phyloP scores from a whole-genome alignment of 2,888 invertebrate genomes.

The Xylota segnis region DNA sequence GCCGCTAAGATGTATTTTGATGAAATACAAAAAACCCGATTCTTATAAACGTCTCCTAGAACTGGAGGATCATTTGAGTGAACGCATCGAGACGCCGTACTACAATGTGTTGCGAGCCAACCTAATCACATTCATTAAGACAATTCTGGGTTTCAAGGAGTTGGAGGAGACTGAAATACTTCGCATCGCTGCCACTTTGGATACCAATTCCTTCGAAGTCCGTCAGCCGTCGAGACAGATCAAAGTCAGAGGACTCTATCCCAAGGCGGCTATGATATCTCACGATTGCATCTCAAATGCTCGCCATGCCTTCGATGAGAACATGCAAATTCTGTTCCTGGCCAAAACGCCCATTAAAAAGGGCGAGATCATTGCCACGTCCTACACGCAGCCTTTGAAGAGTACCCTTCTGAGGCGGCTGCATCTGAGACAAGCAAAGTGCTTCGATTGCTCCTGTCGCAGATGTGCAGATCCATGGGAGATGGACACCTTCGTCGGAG shows the following conservation, averaged over 20 bases:
- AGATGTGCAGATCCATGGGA: constrained; percentile 90
- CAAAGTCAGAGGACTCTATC: constrained; percentile 88
- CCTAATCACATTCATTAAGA: constrained; percentile 87
- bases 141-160: constrained; percentile 85
- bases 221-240: constrained; percentile 84
- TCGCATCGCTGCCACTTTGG: constrained; percentile 88
- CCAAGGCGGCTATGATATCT: constrained; percentile 88
- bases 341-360: constrained; percentile 88
- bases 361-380: constrained; percentile 88
- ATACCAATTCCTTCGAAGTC: constrained; percentile 90
- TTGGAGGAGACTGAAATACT: constrained; percentile 87
- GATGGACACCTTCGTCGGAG: constrained; percentile 87
- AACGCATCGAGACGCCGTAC: constrained; percentile 86
- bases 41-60: constrained; percentile 79
- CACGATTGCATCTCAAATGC: constrained; percentile 91
- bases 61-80: constrained; percentile 86
- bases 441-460: constrained; percentile 88
- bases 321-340: constrained; percentile 87
- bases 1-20: constrained; percentile 88
- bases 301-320: constrained; percentile 88
- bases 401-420: constrained; percentile 88
- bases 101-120: constrained; percentile 87
- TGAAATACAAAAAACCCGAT: constrained; percentile 86
- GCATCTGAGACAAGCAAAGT: constrained; percentile 87
- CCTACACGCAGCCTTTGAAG: constrained; percentile 90